Evolutionary conservation across 1,140 invertebrate species (phyloP), one percentile per base, ranked within the genome.

Genomic region (Drosophila erecta): DNA sequence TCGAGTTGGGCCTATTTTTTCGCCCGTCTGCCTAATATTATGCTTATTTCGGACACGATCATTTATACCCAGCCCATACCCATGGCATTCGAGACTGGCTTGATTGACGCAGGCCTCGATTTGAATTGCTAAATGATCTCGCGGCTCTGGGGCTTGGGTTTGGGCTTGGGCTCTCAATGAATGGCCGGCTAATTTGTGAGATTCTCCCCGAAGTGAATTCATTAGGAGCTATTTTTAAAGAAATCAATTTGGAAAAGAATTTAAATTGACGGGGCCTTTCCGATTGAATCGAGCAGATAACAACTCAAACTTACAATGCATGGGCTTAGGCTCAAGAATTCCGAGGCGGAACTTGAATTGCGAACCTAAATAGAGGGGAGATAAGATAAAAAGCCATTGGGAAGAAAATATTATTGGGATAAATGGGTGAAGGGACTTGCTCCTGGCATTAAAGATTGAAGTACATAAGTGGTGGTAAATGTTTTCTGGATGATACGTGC

Each of bases 81-180:
- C 53, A 81, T 62, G 56, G 61, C 61, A 37, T 59, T 56, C n/a
- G 43, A 64, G 57, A 64, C 58, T 59, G 72, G 58, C 60, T 84
- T 79, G 80, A 79, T 84, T 84, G 81, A 80, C 72, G 58, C 72
- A 56, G 70, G 46, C 38, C 43, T 38, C 38, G 55, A 86, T 86
- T 86, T 86, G 75, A 83, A 86, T 86, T 86, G 84, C 75, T 87
- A 86, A 86, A 86, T 69, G 75, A 67, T 78, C 46, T 62, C 53
- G 49, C 53, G 40, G 50, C 11, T 38, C 10, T 8, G 7, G 7
- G 30, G 7, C 7, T 30, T 7, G 27, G 2, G 17, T 1, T 17
- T 17, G 22, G 4, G 7, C 27, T 30, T 2, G 30, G 8, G 20
- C 50, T 44, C 35, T 38, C 75, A 57, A 79, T 79, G 76, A 79